A percentile compares a stretch with the other conserved stretches of the same genome.
Conservation (phyloP, 2,888 invertebrate genomes). For the Calliscelio sp. region DNA sequence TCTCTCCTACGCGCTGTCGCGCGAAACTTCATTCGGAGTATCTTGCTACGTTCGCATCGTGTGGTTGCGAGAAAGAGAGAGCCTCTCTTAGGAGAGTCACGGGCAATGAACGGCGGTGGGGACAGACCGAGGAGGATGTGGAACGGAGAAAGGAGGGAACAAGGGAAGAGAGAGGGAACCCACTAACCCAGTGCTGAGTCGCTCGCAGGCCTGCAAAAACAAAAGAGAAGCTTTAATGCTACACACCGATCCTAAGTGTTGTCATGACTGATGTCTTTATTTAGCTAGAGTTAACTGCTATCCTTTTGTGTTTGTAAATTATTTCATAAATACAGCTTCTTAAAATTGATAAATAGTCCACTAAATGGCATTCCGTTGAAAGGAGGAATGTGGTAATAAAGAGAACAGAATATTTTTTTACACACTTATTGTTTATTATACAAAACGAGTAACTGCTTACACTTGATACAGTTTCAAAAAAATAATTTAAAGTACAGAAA, state of each 20-base stretch:
- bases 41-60: conserved; percentile 57
- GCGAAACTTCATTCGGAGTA: conserved; percentile 68
- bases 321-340: conserved; percentile 4
- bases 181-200: conserved; percentile 85
- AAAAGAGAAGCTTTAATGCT: conserved; percentile 81
- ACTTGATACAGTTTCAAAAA: conserved; percentile 71
- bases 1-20: conserved; percentile 71
- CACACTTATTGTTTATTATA: conserved; percentile 79
- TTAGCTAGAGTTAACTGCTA: conserved; percentile 18
- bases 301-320: conserved; percentile 22
- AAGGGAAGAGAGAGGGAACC: conserved; percentile 80
- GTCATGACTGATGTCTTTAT: conserved; percentile 67
- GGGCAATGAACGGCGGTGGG: conserved; percentile 67
- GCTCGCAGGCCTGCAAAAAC: conserved; percentile 82
- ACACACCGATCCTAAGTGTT: conserved; percentile 69
- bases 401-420: conserved; percentile 37
- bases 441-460: conserved; percentile 80
- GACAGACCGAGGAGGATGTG: conserved; percentile 73
- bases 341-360: background rate
- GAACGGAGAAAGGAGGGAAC: conserved; percentile 78
- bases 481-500: conserved; percentile 77
- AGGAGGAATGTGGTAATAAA: background rate
- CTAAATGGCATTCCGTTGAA: background rate
- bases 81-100: conserved; percentile 70
- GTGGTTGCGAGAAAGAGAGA: conserved; percentile 70